Evolutionary conservation across 2,797 vertebrate genomes (phyloP), one percentile per base, ranked within the genome.

Genomic region (Arrhamphus sclerolepis): DNA sequence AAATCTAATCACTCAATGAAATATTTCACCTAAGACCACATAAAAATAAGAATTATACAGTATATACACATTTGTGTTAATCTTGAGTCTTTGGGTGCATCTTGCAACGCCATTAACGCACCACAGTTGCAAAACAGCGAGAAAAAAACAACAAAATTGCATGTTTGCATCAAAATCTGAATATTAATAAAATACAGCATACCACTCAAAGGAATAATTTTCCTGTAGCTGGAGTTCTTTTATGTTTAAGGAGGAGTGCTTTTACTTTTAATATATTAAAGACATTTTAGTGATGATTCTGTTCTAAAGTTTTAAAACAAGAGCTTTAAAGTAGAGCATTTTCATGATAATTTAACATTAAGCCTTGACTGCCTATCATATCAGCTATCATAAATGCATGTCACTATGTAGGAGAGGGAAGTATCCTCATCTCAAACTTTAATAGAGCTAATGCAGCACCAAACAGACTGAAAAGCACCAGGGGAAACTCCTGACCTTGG

Each of bases 401-500:
- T 47, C 18, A 29, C 39, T 51, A 28, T 29, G 24, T 16, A 16
- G 39, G 28, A 16, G 7, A 19, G 31, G 31, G 58, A 65, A n/a
- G 38, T 19, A 8, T 28, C 51, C 28, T 59, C 48, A 65, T 56
- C 50, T 19, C 22, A 70, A 44, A 50, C 21, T 42, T 39, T 47
- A 49, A 49, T 47, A 48, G 48, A 14, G 18, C 31, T 53, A 46
- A 60, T 29, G 28, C 49, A 41, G 29, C 3, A 41, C 19, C 5
- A 41, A 20, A 42, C 51, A 24, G 17, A 26, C 13, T 26, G 52
- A 44, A 65, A 60, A 38, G 48, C 55, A 48, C 1, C 49, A 7
- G 65, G 56, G 61, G 40, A 72, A 60, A 71, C 56, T 59, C 47
- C 42, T 18, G 64, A 80, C 80, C 80, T 82, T 73, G 73, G 49